A percentile compares a stretch with the other conserved stretches of the same genome.
Evolutionary conservation across 2,113 vertebrate species (phyloP).

Genomic region (Myotis yumanensis): DNA sequence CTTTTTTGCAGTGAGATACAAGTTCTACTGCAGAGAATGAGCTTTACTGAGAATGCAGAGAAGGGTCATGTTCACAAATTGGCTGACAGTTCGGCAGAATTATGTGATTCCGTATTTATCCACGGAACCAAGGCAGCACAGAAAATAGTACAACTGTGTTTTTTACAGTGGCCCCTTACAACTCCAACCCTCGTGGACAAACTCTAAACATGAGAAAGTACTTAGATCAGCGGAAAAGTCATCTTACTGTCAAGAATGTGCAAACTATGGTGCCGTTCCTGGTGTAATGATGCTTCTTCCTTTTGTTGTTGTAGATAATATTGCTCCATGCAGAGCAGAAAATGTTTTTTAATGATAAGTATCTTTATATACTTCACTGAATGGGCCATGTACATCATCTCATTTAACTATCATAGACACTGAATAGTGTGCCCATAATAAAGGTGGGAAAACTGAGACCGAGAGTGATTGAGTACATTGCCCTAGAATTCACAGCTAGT

Average conservation of each 20-base stretch:
- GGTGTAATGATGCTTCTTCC: not conserved
- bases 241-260: not conserved
- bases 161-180: not conserved
- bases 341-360: not conserved
- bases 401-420: not conserved
- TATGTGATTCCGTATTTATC: not conserved
- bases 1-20: not conserved
- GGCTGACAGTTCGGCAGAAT: conserved; percentile 9
- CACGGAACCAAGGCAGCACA: not conserved
- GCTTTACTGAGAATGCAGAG: not conserved
- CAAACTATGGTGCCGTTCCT: not conserved
- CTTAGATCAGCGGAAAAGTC: not conserved
- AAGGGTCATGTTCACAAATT: conserved; percentile 5
- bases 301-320: not conserved
- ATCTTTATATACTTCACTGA: not conserved
- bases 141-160: not conserved
- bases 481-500: not conserved
- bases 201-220: not conserved
- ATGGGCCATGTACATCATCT: not conserved
- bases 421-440: not conserved
- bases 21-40: not conserved
- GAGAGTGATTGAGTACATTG: not conserved
- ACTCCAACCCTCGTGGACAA: not conserved
- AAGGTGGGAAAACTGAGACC: not conserved
- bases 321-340: not conserved